Evolutionary conservation across 1,140 invertebrate species (phyloP).

Genomic region (Pectinophora gossypiella): DNA sequence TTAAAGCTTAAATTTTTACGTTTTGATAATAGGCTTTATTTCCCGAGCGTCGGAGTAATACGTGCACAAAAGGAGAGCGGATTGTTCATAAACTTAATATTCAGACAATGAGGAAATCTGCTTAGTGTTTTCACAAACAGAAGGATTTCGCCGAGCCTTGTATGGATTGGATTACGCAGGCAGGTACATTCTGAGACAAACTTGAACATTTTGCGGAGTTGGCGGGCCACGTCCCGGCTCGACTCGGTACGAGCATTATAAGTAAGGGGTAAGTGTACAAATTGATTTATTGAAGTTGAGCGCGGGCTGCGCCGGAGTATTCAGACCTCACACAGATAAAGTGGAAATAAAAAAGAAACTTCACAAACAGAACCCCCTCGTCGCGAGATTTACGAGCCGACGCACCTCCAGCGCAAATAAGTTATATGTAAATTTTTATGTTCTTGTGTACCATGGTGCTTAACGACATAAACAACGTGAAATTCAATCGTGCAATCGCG

Average conservation of each 20-base stretch:
- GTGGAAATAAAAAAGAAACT: slow-evolving; percentile 71
- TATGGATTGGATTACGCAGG: neutral
- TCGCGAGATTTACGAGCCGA: slow-evolving; percentile 70
- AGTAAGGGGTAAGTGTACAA: slow-evolving; percentile 69
- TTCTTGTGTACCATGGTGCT: slow-evolving; percentile 24
- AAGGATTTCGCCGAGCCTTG: neutral
- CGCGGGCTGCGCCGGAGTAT: slow-evolving; percentile 63
- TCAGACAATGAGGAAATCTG: neutral
- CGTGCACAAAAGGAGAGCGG: neutral
- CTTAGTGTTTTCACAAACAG: neutral
- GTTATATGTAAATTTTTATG: slow-evolving; percentile 68
- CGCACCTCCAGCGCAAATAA: slow-evolving; percentile 59
- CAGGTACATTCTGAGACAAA: neutral
- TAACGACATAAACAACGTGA: too few species aligned
- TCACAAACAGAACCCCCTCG: slow-evolving; percentile 72
- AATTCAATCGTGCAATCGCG: too few species aligned
- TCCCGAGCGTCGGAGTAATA: neutral
- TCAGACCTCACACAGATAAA: slow-evolving; percentile 70
- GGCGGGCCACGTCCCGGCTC: slow-evolving; percentile 35
- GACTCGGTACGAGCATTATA: slow-evolving; percentile 51
- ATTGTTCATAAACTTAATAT: slow-evolving; percentile 4
- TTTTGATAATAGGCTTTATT: neutral
- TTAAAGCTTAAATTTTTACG: neutral
- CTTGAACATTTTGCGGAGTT: slow-evolving; percentile 29
- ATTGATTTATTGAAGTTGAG: slow-evolving; percentile 75